Percentiles rank a stretch among this genome's conserved stretches.
phyloP scores from a whole-genome alignment of 2,797 vertebrate species.

The Sorex maritimensis region DNA sequence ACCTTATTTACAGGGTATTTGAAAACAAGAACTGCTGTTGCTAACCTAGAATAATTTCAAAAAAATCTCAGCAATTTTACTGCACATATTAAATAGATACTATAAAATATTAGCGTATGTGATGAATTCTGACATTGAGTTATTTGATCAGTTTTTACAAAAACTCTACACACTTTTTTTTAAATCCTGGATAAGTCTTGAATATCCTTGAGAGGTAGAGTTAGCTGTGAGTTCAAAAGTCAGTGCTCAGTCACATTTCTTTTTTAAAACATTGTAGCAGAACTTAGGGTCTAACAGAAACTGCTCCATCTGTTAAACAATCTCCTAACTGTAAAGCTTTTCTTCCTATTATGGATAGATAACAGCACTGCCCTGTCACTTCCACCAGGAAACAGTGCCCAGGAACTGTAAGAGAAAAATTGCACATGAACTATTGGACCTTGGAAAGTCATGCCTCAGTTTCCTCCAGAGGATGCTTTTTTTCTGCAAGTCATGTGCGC shows the following conservation, averaged over 20 bases:
- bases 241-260: neutral
- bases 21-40: neutral
- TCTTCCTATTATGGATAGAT: too few species aligned
- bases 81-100: neutral
- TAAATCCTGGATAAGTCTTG: neutral
- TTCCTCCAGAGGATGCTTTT: too few species aligned
- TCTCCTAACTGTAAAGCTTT: too few species aligned
- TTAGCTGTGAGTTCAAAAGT: neutral
- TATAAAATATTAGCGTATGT: neutral
- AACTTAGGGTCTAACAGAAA: too few species aligned
- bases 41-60: slow-evolving; percentile 7
- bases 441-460: too few species aligned
- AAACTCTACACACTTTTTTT: neutral
- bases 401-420: too few species aligned
- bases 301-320: too few species aligned
- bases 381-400: too few species aligned
- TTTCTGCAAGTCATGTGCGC: too few species aligned
- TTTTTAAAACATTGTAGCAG: too few species aligned
- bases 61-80: neutral
- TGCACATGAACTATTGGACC: too few species aligned
- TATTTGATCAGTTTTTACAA: slow-evolving; percentile 26
- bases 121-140: neutral
- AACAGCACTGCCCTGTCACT: too few species aligned
- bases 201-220: neutral
- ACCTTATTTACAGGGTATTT: neutral